These are phyloP conservation scores for Drosophila orosa DNA, from an alignment of 1,140 invertebrate species.

Conservation along the genomic window DNA sequence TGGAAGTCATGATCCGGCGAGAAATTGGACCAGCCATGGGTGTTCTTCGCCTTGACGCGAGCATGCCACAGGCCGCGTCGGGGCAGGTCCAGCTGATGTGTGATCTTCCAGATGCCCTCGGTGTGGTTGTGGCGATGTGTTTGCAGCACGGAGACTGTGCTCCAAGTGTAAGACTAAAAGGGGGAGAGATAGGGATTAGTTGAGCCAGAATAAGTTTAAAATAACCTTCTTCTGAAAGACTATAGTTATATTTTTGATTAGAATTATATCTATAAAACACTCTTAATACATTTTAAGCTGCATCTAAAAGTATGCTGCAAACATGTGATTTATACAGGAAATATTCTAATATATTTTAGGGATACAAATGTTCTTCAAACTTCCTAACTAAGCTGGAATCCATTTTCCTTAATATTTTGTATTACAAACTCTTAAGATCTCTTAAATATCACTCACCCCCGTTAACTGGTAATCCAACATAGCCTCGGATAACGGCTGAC, in stretches of 20 bases:
- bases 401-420: background rate
- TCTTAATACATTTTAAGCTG: background rate
- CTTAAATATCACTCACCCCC: conserved; percentile 45
- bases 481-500: conserved; percentile 75
- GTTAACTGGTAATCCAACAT: conserved; percentile 74
- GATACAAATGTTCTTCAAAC: too few relatives aligned
- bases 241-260: background rate
- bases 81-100: conserved; percentile 75
- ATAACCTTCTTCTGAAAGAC: background rate
- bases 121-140: conserved; percentile 73
- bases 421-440: background rate
- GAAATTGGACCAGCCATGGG: conserved; percentile 80
- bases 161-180: conserved; percentile 76
- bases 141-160: conserved; percentile 69
- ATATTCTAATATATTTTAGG: background rate
- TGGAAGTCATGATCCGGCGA: conserved; percentile 65
- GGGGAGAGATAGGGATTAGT: background rate
- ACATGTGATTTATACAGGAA: background rate
- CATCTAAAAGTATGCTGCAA: conserved; percentile 1
- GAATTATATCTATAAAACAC: background rate
- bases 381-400: too few relatives aligned
- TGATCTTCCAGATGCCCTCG: conserved; percentile 78
- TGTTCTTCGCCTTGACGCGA: conserved; percentile 76
- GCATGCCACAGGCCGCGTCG: conserved; percentile 73
- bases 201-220: background rate